Conservation (phyloP, 2,113 vertebrate genomes). For the Rhinoptilus africanus region DNA sequence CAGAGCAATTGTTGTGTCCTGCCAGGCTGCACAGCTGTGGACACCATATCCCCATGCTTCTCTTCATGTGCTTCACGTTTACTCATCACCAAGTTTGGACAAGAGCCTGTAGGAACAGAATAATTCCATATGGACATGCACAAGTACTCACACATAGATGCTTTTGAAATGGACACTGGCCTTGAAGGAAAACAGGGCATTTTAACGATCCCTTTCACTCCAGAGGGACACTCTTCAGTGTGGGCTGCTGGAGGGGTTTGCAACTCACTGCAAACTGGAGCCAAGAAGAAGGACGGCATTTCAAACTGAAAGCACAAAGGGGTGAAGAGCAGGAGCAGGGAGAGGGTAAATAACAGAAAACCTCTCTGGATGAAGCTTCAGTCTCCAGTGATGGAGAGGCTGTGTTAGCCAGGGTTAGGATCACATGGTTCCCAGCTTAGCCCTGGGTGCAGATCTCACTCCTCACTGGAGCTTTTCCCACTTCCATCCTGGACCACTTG, state of each 20-base stretch:
- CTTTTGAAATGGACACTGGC: not conserved
- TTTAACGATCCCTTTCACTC: not conserved
- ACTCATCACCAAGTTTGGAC: constrained; percentile 76
- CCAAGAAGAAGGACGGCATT: fast-evolving
- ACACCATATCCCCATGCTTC: constrained; percentile 49
- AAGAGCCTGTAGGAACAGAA: constrained; percentile 68
- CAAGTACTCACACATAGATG: not conserved
- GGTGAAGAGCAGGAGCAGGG: not conserved
- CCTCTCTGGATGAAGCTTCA: not conserved
- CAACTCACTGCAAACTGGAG: not conserved
- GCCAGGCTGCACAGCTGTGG: constrained; percentile 59
- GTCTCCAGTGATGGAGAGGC: not conserved
- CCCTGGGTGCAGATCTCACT: not conserved
- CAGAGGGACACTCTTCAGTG: not conserved
- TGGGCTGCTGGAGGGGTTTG: not conserved
- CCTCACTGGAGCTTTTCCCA: not conserved
- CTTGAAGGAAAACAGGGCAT: not conserved
- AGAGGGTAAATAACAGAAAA: not conserved
- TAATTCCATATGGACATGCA: not conserved
- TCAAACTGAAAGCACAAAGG: not conserved
- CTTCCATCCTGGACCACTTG: not conserved
- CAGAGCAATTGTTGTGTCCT: constrained; percentile 69
- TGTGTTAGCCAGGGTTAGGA: not conserved
- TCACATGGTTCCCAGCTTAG: not conserved
- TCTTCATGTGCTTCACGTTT: constrained; percentile 64